Conservation (phyloP, 2,888 invertebrate genomes). For the Ophonus ardosiacus region DNA sequence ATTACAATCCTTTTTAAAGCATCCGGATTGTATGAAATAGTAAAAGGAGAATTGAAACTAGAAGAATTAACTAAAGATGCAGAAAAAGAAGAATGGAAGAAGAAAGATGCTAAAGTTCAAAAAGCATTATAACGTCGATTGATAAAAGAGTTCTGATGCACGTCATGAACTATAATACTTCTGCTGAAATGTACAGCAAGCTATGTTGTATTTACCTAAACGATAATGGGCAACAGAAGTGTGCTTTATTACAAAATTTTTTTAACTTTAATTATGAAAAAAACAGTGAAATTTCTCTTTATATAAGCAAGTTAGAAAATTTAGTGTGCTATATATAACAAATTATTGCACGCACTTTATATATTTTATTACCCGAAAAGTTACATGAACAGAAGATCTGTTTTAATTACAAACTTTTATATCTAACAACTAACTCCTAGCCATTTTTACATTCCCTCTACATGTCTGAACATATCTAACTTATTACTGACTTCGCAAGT, state of each 20-base stretch:
- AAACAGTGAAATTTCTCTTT: neutral
- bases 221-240: neutral
- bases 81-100: neutral
- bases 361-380: too few relatives aligned
- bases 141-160: too few relatives aligned
- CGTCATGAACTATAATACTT: neutral
- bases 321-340: too few relatives aligned
- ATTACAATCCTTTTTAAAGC: neutral
- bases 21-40: neutral
- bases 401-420: too few relatives aligned
- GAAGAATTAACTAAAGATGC: neutral
- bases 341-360: too few relatives aligned
- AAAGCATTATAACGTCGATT: too few relatives aligned
- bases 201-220: neutral
- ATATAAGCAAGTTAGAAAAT: neutral
- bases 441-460: too few relatives aligned
- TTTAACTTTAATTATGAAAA: neutral
- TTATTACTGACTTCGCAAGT: too few relatives aligned
- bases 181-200: neutral
- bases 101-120: constrained; percentile 40
- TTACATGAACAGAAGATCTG: too few relatives aligned
- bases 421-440: too few relatives aligned
- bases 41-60: too few relatives aligned
- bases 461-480: too few relatives aligned
- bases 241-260: neutral